Conservation (phyloP, 1,140 invertebrate species). For the Penaeus indicus region DNA sequence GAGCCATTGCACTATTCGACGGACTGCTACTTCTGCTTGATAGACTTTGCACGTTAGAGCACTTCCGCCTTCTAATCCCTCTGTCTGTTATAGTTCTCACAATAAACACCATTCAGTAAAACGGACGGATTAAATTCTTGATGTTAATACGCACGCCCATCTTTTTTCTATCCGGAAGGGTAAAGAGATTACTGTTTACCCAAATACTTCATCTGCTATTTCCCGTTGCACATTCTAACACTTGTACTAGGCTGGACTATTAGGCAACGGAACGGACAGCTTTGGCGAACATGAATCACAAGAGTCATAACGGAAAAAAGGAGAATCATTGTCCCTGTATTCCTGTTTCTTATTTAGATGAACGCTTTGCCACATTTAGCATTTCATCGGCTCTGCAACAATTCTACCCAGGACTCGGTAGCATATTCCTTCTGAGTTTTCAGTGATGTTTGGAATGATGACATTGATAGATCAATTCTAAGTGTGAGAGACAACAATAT, state of each 20-base stretch:
- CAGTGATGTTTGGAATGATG: no score
- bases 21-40: slow-evolving; percentile 21
- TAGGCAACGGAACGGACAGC: not conserved
- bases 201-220: slow-evolving; percentile 21
- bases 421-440: no score
- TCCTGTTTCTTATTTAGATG: no score
- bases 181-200: not conserved
- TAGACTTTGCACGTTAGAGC: not conserved
- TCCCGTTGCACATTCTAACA: slow-evolving; percentile 33
- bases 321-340: not conserved
- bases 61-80: not conserved
- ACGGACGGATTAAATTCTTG: not conserved
- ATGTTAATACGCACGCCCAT: not conserved
- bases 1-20: slow-evolving; percentile 28
- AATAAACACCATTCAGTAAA: not conserved
- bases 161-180: slow-evolving; percentile 17
- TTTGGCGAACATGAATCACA: slow-evolving; percentile 10
- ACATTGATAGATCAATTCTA: no score
- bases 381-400: no score
- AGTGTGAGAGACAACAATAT: no score
- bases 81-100: not conserved
- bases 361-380: no score
- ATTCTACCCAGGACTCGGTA: no score
- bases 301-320: not conserved
- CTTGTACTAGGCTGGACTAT: not conserved